A percentile compares a stretch with the other conserved stretches of the same genome.
Evolutionary conservation across 2,113 vertebrate genomes (phyloP).

Genomic region (Stegostoma tigrinum): DNA sequence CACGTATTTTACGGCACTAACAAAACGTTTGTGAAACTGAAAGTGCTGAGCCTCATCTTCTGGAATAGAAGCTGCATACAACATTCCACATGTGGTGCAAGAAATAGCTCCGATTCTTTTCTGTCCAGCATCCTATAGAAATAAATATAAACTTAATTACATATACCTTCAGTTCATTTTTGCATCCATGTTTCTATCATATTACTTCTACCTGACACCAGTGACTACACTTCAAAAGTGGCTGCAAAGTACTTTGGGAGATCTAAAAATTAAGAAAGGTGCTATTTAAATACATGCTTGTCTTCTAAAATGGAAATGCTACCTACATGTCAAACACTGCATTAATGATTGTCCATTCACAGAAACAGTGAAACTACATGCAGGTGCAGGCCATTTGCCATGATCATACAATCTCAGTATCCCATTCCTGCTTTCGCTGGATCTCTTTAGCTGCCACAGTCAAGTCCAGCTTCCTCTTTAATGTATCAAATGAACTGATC

Average conservation of each 20-base stretch:
- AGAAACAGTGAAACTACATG: no score
- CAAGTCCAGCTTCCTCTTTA: no score
- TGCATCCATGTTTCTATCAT: neutral
- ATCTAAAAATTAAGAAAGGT: neutral
- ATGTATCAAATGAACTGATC: no score
- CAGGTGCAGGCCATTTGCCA: no score
- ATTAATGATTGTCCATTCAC: neutral
- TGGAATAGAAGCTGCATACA: slow-evolving; percentile 86
- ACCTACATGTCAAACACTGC: neutral
- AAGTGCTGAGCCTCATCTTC: slow-evolving; percentile 96
- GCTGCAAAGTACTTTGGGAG: neutral
- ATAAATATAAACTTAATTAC: neutral
- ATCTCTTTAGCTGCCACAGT: no score
- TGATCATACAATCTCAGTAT: no score
- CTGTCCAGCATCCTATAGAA: slow-evolving; percentile 77
- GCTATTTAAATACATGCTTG: neutral
- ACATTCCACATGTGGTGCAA: slow-evolving; percentile 93
- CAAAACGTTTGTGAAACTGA: slow-evolving; percentile 95
- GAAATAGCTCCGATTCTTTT: slow-evolving; percentile 89
- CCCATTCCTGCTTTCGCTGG: no score
- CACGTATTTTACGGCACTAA: slow-evolving; percentile 97
- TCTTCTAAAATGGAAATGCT: neutral
- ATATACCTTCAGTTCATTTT: neutral
- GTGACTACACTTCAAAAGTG: neutral
- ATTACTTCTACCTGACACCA: neutral